Percentiles rank a stretch among this genome's conserved stretches.
phyloP scores from a whole-genome alignment of 2,797 vertebrate species.

The Pipistrellus pipistrellus region DNA sequence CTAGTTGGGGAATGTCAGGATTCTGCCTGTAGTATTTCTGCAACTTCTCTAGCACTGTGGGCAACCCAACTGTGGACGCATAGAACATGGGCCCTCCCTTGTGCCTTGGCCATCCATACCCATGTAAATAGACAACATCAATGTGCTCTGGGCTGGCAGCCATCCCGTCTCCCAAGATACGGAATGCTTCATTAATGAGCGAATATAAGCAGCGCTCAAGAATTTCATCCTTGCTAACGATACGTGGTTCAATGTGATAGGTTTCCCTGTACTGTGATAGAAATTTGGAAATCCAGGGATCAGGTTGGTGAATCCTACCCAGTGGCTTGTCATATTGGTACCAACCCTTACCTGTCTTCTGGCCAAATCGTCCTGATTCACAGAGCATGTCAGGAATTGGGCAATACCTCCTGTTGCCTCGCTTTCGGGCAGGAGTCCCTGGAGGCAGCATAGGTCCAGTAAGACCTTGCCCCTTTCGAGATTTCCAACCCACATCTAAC shows the following conservation, averaged over 20 bases:
- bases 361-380: conserved; percentile 93
- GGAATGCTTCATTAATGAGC: conserved; percentile 95
- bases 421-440: conserved; percentile 86
- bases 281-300: conserved; percentile 92
- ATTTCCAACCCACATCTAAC: conserved; percentile 94
- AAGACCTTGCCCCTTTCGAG: conserved; percentile 90
- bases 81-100: conserved; percentile 96
- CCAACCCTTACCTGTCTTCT: conserved; percentile 94
- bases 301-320: conserved; percentile 88
- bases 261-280: conserved; percentile 91
- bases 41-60: conserved; percentile 90
- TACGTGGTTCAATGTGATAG: conserved; percentile 87
- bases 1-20: conserved; percentile 91
- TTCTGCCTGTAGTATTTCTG: conserved; percentile 91
- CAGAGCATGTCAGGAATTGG: conserved; percentile 94
- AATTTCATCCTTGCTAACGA: conserved; percentile 91
- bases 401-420: conserved; percentile 90
- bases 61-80: conserved; percentile 91
- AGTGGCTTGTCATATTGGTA: conserved; percentile 93
- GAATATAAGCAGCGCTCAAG: conserved; percentile 93
- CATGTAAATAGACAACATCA: conserved; percentile 94
- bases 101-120: conserved; percentile 95
- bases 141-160: conserved; percentile 93
- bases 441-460: conserved; percentile 82
- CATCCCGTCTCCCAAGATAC: conserved; percentile 93